Conservation (phyloP, 2,113 vertebrate genomes). For the Lepus europaeus region DNA sequence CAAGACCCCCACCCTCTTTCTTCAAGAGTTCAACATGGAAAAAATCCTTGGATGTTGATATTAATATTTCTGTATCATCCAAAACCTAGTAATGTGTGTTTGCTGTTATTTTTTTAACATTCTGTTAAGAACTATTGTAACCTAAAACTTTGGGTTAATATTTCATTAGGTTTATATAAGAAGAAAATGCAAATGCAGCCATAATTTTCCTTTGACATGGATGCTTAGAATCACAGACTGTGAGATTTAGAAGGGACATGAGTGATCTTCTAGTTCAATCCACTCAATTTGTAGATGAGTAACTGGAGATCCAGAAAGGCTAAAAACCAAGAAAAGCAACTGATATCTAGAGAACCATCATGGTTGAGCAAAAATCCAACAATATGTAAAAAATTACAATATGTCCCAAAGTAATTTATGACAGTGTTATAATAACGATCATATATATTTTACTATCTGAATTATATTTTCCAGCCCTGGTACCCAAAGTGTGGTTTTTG, state of each 20-base stretch:
- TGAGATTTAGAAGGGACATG: constrained; percentile 42
- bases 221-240: constrained; percentile 46
- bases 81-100: constrained; percentile 53
- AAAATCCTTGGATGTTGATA: constrained; percentile 44
- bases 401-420: constrained; percentile 49
- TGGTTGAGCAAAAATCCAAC: not conserved
- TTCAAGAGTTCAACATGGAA: constrained; percentile 61
- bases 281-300: not conserved
- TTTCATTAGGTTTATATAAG: constrained; percentile 66
- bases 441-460: not conserved
- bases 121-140: constrained; percentile 40
- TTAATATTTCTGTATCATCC: constrained; percentile 56
- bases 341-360: constrained; percentile 16
- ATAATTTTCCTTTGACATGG: constrained; percentile 32
- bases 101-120: constrained; percentile 64
- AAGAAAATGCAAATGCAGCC: constrained; percentile 52
- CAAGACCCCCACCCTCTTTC: constrained; percentile 47
- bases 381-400: constrained; percentile 24
- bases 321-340: constrained; percentile 63
- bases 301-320: constrained; percentile 24
- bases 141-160: constrained; percentile 34
- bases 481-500: not conserved
- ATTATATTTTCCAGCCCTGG: not conserved
- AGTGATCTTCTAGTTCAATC: not conserved
- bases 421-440: not conserved